Evolutionary conservation across 2,888 invertebrate genomes (phyloP).

Genomic region (Cantharis nigra): DNA sequence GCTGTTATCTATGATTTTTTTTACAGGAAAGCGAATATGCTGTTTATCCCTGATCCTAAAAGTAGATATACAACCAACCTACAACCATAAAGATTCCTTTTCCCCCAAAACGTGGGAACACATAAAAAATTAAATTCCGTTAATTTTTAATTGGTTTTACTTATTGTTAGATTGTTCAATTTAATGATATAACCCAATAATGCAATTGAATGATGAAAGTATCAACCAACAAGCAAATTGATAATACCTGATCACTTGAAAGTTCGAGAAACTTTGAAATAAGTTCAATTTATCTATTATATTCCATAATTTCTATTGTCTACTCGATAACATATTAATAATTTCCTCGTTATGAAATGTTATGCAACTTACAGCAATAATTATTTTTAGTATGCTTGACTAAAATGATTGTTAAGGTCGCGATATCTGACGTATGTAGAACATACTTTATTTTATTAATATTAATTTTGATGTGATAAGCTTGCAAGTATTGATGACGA

Average conservation of each 20-base stretch:
- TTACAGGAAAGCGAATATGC: no score
- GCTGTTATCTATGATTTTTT: no score
- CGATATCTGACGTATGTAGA: background rate
- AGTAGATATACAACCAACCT: no score
- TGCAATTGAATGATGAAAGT: background rate
- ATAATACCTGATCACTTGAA: background rate
- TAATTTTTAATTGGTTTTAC: no score
- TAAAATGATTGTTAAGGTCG: background rate
- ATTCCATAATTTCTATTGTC: background rate
- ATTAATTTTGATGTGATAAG: background rate
- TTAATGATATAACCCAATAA: no score
- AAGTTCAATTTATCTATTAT: background rate
- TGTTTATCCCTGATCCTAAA: no score
- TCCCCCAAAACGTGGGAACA: no score
- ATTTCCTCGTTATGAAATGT: background rate
- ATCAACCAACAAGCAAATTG: background rate
- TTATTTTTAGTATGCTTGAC: background rate
- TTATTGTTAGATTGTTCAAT: no score
- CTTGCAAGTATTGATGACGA: background rate
- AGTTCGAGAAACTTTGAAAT: background rate
- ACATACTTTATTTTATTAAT: background rate
- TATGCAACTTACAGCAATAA: background rate
- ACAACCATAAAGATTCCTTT: no score
- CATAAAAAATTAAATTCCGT: no score
- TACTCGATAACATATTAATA: background rate